These are phyloP conservation scores for Indicator maculatus DNA, from an alignment of 2,113 vertebrate genomes.

Conservation along the genomic window DNA sequence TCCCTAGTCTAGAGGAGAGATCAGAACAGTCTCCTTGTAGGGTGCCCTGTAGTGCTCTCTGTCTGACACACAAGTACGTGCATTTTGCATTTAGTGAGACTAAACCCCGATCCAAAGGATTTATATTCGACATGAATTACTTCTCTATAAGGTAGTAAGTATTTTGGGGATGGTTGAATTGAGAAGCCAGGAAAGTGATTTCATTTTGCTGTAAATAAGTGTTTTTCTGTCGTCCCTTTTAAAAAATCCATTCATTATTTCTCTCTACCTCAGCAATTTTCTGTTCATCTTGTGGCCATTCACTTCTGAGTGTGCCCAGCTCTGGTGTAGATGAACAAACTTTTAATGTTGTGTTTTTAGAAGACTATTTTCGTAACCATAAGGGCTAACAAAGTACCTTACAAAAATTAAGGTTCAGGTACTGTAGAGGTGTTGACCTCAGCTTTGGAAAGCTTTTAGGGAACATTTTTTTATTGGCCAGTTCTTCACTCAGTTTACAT, in stretches of 20 bases:
- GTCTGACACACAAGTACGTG: background rate
- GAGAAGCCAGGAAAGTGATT: background rate
- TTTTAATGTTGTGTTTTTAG: slow-evolving; percentile 13
- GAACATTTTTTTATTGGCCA: background rate
- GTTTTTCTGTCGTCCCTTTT: background rate
- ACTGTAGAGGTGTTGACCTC: background rate
- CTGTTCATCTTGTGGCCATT: background rate
- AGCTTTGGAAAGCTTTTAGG: slow-evolving; percentile 7
- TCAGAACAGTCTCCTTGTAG: background rate
- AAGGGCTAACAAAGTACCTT: background rate
- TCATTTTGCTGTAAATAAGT: background rate
- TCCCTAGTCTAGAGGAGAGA: background rate
- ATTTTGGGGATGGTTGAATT: background rate
- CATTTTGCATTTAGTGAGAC: background rate
- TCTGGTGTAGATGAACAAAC: background rate
- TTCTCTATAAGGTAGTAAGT: background rate
- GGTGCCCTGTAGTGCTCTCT: background rate
- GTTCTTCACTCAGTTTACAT: background rate
- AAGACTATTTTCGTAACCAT: background rate
- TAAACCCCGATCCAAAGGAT: background rate
- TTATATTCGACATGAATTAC: background rate
- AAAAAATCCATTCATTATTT: background rate
- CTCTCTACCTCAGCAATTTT: background rate
- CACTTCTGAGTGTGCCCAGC: background rate
- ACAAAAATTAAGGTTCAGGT: background rate